phyloP scores from a whole-genome alignment of 2,113 vertebrate genomes.

The Hyperoodon ampullatus region DNA sequence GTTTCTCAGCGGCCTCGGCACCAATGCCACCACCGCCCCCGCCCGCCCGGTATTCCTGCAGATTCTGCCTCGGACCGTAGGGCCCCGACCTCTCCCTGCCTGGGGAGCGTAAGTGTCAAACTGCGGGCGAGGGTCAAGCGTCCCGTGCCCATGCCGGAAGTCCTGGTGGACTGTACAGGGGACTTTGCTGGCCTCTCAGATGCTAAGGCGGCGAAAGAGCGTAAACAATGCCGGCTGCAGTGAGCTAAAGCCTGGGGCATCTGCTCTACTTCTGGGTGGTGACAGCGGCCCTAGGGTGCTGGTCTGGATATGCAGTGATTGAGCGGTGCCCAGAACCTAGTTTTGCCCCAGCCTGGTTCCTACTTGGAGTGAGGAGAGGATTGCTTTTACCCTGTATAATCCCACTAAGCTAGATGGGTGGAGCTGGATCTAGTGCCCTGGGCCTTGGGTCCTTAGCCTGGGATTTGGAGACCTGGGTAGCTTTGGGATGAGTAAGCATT shows the following conservation, averaged over 20 bases:
- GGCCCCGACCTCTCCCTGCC: slow-evolving; percentile 68
- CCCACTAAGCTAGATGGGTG: slow-evolving; percentile 19
- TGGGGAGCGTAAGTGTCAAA: slow-evolving; percentile 74
- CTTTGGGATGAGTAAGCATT: slow-evolving; percentile 69
- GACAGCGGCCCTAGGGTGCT: slow-evolving; percentile 25
- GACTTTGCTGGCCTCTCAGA: slow-evolving; percentile 44
- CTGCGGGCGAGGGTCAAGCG: background rate
- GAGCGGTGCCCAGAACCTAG: background rate
- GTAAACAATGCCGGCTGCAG: slow-evolving; percentile 78
- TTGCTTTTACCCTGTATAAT: slow-evolving; percentile 48
- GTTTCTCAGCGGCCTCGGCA: slow-evolving; percentile 53
- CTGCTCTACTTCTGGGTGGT: slow-evolving; percentile 44
- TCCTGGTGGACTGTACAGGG: slow-evolving; percentile 16
- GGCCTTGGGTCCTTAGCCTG: slow-evolving; percentile 51
- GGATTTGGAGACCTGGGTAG: slow-evolving; percentile 51
- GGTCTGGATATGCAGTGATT: slow-evolving; percentile 35
- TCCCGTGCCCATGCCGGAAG: background rate
- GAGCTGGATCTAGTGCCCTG: slow-evolving; percentile 34
- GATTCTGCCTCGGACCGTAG: slow-evolving; percentile 60
- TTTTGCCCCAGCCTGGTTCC: slow-evolving; percentile 5
- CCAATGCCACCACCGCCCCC: background rate
- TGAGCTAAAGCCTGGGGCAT: slow-evolving; percentile 60
- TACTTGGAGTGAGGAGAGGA: slow-evolving; percentile 22
- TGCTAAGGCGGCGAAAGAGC: slow-evolving; percentile 33
- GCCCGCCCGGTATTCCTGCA: slow-evolving; percentile 37